Percentiles rank a stretch among this genome's conserved stretches.
Evolutionary conservation across 2,113 vertebrate genomes (phyloP).

Genomic region (Odocoileus virginianus): DNA sequence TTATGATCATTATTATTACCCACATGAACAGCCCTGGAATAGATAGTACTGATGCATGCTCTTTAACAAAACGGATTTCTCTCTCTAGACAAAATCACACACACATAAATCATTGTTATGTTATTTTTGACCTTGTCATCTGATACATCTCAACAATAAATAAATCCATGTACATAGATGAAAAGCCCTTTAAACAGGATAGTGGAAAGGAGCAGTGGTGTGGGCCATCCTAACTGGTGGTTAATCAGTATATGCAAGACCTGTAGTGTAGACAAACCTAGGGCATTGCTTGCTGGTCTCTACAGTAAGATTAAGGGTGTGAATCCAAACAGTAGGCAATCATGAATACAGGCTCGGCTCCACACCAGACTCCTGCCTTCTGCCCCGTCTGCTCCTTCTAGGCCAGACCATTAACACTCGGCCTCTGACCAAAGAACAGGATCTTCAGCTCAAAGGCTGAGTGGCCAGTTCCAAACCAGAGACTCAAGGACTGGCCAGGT

Average conservation of each 20-base stretch:
- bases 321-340: background rate
- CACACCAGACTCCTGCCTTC: background rate
- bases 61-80: background rate
- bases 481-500: background rate
- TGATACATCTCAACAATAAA: background rate
- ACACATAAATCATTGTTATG: background rate
- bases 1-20: background rate
- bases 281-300: background rate
- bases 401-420: rapidly evolving
- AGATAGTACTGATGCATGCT: no score
- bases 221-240: background rate
- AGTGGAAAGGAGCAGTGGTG: background rate
- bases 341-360: background rate
- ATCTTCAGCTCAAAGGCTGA: background rate
- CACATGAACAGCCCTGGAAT: background rate
- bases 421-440: background rate
- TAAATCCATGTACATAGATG: background rate
- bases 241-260: background rate
- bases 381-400: background rate
- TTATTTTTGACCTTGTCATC: background rate
- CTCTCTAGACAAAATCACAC: background rate
- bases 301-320: background rate
- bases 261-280: background rate
- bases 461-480: background rate
- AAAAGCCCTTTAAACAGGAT: background rate